Base-by-base conservation (phyloP, 1,140 invertebrate genomes). In the Yoshiicerus persimilis region DNA sequence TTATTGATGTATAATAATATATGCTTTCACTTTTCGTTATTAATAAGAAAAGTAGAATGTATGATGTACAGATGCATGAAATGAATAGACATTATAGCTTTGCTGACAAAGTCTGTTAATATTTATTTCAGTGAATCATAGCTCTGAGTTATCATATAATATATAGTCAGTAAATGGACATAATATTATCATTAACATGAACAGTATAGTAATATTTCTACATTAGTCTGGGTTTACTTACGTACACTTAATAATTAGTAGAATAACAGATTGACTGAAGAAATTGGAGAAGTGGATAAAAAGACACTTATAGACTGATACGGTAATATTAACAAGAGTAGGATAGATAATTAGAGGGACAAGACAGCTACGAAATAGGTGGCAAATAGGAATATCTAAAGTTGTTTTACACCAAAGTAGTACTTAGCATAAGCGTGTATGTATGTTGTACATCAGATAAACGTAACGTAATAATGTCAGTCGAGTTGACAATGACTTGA, bases 111-210 rank as follows among this genome's bases (percentile, higher is more conserved):
- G 70, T 77, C 32, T 77, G 32, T 77, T 84, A 39, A 84, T 41
- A 41, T 84, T 84, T 84, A 41, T 84, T 84, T 34, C 80, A 84
- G 80, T 84, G 80, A 84, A 84, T 84, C 80, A 84, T 84, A 84
- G 80, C 80, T 84, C 80, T 84, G 80, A 84, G 80, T 84, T 84
- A 84, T 41, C 80, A 84, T 84, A 70, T 70, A 70, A 70, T 70
- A 70, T 70, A 70, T 70, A n/a, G 64, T 70, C 64, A 70, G 64
- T 77, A 77, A 77, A 34, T 77, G 70, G 70, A 77, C 70, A 77
- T 77, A n/a, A n/a, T n/a, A n/a, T n/a, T n/a, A 56, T 56, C 64
- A 66, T 27, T 66, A 66, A 66, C 64, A 30, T 70, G 23, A 70
- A 70, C 64, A 70, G 64, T 70, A 70, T 70, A 30, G 13, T 70